Conservation (phyloP, 2,888 invertebrate species). For the Euplagia quadripunctaria region DNA sequence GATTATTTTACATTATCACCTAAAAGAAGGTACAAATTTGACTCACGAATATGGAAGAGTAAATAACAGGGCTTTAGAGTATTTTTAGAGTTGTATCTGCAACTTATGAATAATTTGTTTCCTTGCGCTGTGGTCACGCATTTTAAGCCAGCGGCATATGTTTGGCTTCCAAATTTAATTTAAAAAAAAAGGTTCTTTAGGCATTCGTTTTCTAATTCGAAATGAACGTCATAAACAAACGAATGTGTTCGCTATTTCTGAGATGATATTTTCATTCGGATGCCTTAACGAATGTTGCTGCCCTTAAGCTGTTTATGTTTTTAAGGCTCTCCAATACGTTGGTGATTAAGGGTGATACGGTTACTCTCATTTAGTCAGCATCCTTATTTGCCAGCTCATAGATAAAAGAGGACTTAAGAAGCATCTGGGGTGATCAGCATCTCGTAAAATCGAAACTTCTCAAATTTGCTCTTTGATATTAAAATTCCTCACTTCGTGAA, state of each 20-base stretch:
- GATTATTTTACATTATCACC: not conserved
- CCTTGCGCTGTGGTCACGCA: not conserved
- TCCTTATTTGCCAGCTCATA: too few species aligned
- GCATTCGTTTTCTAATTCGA: not conserved
- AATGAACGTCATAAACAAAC: not conserved
- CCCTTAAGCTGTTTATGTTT: not conserved
- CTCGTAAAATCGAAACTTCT: too few species aligned
- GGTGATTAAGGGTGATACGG: not conserved
- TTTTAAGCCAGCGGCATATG: not conserved
- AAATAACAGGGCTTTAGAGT: not conserved
- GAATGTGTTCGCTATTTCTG: not conserved
- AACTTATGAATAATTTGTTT: not conserved
- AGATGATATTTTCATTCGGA: not conserved
- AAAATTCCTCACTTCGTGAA: too few species aligned
- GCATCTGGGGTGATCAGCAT: too few species aligned
- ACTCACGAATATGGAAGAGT: not conserved
- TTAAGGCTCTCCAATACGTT: not conserved
- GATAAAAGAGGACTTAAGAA: too few species aligned
- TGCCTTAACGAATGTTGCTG: not conserved
- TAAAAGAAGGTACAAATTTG: not conserved
- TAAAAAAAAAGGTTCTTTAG: not conserved
- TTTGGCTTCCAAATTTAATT: not conserved
- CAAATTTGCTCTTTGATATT: too few species aligned
- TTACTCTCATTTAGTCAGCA: not conserved
- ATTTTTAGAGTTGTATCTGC: not conserved